Evolutionary conservation across 2,797 vertebrate species (phyloP), one percentile per base, ranked within the genome.

Genomic region (Huso huso): DNA sequence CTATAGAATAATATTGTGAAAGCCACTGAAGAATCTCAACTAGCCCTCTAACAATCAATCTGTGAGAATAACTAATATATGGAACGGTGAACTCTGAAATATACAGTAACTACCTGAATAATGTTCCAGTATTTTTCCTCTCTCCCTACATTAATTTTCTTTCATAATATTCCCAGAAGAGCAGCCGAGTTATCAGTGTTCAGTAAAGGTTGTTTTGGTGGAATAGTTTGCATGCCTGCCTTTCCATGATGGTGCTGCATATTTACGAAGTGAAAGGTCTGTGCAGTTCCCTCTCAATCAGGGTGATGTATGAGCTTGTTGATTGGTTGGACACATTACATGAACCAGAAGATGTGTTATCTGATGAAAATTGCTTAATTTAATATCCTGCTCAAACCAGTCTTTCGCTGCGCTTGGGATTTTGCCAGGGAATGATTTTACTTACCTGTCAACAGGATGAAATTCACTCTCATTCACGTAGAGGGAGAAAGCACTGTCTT

Each of bases 281-380:
- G 73, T 68, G 66, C 75, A 77, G 78, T 80, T 76, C 75, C 74
- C 85, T 82, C 80, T 82, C 83, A 81, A 78, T 87, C 84, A 71
- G 66, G 1, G 71, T 93, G 93, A 95, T 82, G 85, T 89, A 93
- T 73, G 87, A 86, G 88, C 77, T 71, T 68, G 78, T 78, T 75
- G 82, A 90, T 89, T 86, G 81, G 80, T 78, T 70, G 78, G 84
- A 87, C 72, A 0, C 90, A 90, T 92, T 91, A 93, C 91, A 92
- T 76, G 89, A 93, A 92, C 88, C 93, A 95, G 93, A 93, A 93
- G 91, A 92, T 77, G 83, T 87, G 87, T 87, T 92, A 91, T 91
- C 91, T 91, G 93, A 91, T 87, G 84, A 82, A 90, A 81, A 75
- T 83, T 87, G 86, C 73, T 86, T 88, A 79, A 86, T 89, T 92